Conservation (phyloP, 2,888 invertebrate species). For the Mystacides longicornis region DNA sequence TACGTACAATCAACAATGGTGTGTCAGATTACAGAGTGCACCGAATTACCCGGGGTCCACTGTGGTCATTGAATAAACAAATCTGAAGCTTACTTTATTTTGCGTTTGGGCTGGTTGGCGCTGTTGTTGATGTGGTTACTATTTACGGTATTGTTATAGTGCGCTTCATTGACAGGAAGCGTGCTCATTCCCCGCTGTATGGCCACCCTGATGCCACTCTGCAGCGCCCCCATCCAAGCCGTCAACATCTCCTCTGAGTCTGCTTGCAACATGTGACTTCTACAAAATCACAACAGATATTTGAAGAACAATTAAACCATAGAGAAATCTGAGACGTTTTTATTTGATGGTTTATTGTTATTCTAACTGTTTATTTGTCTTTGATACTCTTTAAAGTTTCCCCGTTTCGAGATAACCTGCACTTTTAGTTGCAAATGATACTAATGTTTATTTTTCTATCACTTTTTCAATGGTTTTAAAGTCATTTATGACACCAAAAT, state of each 20-base stretch:
- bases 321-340: background rate
- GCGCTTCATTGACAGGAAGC: slow-evolving; percentile 16
- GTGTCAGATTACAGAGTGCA: too few relatives aligned
- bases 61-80: too few relatives aligned
- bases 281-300: slow-evolving; percentile 33
- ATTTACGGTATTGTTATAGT: slow-evolving; percentile 29
- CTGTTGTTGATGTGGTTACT: slow-evolving; percentile 16
- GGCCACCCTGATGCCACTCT: slow-evolving; percentile 79
- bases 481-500: too few relatives aligned
- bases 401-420: too few relatives aligned
- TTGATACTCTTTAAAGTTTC: too few relatives aligned
- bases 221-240: slow-evolving; percentile 84
- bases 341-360: background rate
- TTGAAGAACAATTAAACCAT: background rate
- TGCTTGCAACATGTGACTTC: slow-evolving; percentile 96
- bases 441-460: too few relatives aligned
- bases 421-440: too few relatives aligned
- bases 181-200: slow-evolving; percentile 57
- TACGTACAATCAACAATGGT: too few relatives aligned
- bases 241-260: slow-evolving; percentile 88
- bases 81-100: slow-evolving; percentile 19
- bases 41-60: too few relatives aligned
- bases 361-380: background rate
- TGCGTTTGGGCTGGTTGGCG: slow-evolving; percentile 16
- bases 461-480: background rate